These are phyloP conservation scores for Tanytarsus gracilentus DNA, from an alignment of 2,888 invertebrate genomes.

Conservation along the genomic window DNA sequence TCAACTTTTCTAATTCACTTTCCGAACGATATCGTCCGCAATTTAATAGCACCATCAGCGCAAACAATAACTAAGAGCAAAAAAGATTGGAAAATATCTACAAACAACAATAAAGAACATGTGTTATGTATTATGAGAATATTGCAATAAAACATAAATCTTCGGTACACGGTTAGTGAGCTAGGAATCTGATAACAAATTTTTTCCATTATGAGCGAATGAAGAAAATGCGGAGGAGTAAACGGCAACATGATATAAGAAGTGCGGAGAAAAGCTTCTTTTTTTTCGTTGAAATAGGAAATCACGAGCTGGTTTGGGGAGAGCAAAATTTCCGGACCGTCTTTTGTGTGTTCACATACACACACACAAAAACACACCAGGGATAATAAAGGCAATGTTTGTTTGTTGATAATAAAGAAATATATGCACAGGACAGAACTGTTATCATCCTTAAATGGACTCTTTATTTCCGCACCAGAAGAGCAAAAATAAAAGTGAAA, in stretches of 20 bases:
- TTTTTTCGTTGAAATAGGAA: no score
- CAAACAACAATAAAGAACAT: neutral
- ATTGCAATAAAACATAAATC: slow-evolving; percentile 5
- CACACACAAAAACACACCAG: neutral
- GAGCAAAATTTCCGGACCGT: neutral
- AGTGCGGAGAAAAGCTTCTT: no score
- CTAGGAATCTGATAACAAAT: slow-evolving; percentile 6
- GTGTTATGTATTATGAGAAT: neutral
- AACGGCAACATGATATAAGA: no score
- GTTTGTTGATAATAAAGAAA: slow-evolving; percentile 10
- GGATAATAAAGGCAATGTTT: neutral
- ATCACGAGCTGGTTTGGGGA: no score
- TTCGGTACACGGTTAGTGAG: slow-evolving; percentile 1
- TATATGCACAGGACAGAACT: slow-evolving; percentile 5
- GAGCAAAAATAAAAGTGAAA: neutral
- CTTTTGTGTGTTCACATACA: neutral
- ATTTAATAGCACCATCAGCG: no score
- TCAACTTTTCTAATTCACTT: no score
- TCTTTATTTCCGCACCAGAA: slow-evolving; percentile 3
- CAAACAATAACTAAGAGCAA: no score
- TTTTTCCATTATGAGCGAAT: no score
- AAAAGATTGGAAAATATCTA: neutral
- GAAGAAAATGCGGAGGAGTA: no score
- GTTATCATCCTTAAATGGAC: slow-evolving; percentile 3
- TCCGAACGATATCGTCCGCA: no score